Percentiles rank a stretch among this genome's conserved stretches.
These are phyloP conservation scores for Mionectes olivaceus DNA, from an alignment of 2,797 vertebrate species.

Conservation along the genomic window DNA sequence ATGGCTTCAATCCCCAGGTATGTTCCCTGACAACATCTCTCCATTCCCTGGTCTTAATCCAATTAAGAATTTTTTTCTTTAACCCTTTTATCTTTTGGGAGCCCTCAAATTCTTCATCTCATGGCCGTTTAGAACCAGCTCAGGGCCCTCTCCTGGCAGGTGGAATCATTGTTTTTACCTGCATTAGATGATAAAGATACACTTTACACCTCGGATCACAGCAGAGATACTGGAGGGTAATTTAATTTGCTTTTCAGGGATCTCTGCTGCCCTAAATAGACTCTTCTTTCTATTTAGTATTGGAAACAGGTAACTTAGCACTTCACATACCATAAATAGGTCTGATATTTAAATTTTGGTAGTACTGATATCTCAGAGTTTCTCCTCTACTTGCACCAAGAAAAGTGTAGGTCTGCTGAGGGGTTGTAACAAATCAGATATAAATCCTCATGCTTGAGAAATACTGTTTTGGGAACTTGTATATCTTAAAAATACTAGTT, in stretches of 20 bases:
- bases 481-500: neutral
- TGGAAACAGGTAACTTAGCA: neutral
- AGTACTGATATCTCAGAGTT: neutral
- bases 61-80: neutral
- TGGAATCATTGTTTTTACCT: neutral
- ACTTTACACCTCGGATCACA: neutral
- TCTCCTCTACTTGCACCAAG: neutral
- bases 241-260: slow-evolving; percentile 1
- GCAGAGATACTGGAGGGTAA: neutral
- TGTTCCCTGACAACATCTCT: neutral
- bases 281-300: neutral
- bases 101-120: neutral
- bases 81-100: neutral
- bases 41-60: neutral
- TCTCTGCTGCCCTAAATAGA: neutral
- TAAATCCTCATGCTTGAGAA: neutral
- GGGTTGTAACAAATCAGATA: neutral
- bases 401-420: neutral
- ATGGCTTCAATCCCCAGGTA: slow-evolving; percentile 35
- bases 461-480: neutral
- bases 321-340: neutral
- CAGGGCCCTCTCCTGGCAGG: slow-evolving; percentile 5
- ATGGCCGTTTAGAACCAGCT: neutral
- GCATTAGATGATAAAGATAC: neutral
- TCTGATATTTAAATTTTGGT: neutral